Percentiles rank a stretch among this genome's conserved stretches.
These are phyloP conservation scores for Chaetodon trifascialis DNA, from an alignment of 2,113 vertebrate species.

Conservation along the genomic window DNA sequence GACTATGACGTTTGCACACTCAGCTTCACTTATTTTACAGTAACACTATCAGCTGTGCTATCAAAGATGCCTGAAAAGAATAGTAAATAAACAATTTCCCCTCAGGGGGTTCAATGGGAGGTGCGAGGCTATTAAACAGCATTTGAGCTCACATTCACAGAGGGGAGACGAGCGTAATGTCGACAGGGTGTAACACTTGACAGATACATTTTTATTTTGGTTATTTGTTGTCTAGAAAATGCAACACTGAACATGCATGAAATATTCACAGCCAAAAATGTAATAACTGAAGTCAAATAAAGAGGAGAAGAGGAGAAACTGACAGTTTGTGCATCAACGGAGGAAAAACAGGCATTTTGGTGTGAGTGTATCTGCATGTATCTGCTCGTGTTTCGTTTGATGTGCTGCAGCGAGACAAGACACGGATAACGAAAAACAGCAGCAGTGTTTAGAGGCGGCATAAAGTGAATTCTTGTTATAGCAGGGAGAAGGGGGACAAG, in stretches of 20 bases:
- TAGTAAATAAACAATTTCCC: slow-evolving; percentile 46
- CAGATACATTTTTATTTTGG: slow-evolving; percentile 53
- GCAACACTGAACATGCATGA: slow-evolving; percentile 49
- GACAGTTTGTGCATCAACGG: slow-evolving; percentile 19
- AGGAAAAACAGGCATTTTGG: slow-evolving; percentile 15
- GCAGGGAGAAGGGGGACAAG: slow-evolving; percentile 13
- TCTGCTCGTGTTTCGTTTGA: slow-evolving; percentile 53
- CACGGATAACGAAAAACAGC: slow-evolving; percentile 51
- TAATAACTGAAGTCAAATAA: slow-evolving; percentile 47
- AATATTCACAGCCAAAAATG: slow-evolving; percentile 63
- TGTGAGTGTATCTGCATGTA: slow-evolving; percentile 42
- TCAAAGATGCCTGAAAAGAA: slow-evolving; percentile 34
- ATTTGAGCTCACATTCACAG: slow-evolving; percentile 43
- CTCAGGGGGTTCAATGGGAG: slow-evolving; percentile 16
- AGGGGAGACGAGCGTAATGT: slow-evolving; percentile 37
- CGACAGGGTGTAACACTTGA: slow-evolving; percentile 47
- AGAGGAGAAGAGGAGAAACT: slow-evolving; percentile 9
- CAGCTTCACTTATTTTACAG: slow-evolving; percentile 38
- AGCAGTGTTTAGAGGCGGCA: slow-evolving; percentile 40
- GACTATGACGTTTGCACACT: slow-evolving; percentile 31
- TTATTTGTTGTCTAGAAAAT: slow-evolving; percentile 41
- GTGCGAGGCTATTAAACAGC: slow-evolving; percentile 40
- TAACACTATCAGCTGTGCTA: slow-evolving; percentile 47
- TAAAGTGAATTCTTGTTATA: slow-evolving; percentile 38
- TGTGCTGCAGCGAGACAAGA: slow-evolving; percentile 63